Evolutionary conservation across 2,888 invertebrate genomes (phyloP), one percentile per base, ranked within the genome.

Genomic region (Eueremaeus valkanovi): DNA sequence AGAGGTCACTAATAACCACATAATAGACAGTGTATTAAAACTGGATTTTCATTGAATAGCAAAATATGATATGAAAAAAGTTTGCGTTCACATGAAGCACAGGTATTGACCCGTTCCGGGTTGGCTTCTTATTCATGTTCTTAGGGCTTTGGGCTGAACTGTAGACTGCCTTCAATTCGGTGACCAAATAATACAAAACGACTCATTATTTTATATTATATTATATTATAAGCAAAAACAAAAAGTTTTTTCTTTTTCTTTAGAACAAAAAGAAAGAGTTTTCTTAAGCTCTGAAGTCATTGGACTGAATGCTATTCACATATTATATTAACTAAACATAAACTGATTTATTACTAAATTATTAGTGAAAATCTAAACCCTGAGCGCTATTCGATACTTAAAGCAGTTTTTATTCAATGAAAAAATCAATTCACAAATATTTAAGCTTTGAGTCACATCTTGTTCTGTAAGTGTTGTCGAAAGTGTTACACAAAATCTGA

Each of bases 101-200:
- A 29, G 58, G 55, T 55, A 24, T n/a, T n/a, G 24, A 55, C 55
- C 55, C 58, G 58, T 58, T 58, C 58, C 58, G 58, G 58, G 58
- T 58, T 58, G 16, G 58, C 16, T 11, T 58, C 51, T n/a, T 21
- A 51, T 51, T 21, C 51, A 51, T 21, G 21, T n/a, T 8, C 51
- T 36, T 36, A 36, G 11, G 36, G 36, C 11, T 36, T n/a, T n/a
- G n/a, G 11, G 36, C 36, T 36, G 6, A 36, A 11, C 11, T 36
- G 36, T 5, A 8, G 11, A 8, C 11, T 36, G 36, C 6, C 36
- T 36, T 36, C 36, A 45, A 45, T 18, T 18, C 6, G 21, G 21
- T 51, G 51, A 51, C n/a, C 16, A n/a, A 21, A 51, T 51, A n/a
- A 45, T 51, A 3, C 51, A 51, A 51, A 51, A 51, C 51, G 21